These are phyloP conservation scores for Ophion ellenae DNA, from an alignment of 2,888 invertebrate species.

Conservation along the genomic window DNA sequence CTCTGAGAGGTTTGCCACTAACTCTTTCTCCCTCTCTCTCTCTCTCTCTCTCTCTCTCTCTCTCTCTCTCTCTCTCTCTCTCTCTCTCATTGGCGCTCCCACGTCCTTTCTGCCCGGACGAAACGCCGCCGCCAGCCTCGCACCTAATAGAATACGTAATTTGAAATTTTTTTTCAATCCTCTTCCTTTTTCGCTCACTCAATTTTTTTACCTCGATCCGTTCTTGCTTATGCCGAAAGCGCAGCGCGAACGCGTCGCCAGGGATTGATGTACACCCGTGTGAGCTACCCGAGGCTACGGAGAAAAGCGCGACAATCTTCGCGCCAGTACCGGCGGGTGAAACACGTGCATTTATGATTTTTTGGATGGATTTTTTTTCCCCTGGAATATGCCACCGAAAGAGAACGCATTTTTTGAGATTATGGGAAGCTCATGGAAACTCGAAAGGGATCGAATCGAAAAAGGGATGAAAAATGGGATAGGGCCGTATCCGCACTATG, in stretches of 20 bases:
- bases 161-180: slow-evolving; percentile 76
- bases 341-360: too few species aligned
- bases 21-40: too few species aligned
- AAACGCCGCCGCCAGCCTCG: slow-evolving; percentile 65
- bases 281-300: too few species aligned
- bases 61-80: not conserved
- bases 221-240: slow-evolving; percentile 34
- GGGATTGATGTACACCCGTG: too few species aligned
- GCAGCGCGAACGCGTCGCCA: too few species aligned
- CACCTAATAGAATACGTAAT: slow-evolving; percentile 82
- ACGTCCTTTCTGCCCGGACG: slow-evolving; percentile 29
- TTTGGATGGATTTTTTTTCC: too few species aligned
- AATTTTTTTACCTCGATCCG: not conserved
- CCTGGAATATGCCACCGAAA: not conserved
- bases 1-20: not conserved
- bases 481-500: too few species aligned
- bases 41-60: too few species aligned
- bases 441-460: too few species aligned
- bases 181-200: not conserved
- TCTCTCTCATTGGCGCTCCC: not conserved
- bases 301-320: too few species aligned
- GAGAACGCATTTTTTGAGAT: slow-evolving; percentile 73
- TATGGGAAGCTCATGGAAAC: slow-evolving; percentile 69
- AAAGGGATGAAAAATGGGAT: too few species aligned
- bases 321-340: too few species aligned